Evolutionary conservation across 1,140 invertebrate genomes (phyloP).

Genomic region (Lamellibrachia luymesi): DNA sequence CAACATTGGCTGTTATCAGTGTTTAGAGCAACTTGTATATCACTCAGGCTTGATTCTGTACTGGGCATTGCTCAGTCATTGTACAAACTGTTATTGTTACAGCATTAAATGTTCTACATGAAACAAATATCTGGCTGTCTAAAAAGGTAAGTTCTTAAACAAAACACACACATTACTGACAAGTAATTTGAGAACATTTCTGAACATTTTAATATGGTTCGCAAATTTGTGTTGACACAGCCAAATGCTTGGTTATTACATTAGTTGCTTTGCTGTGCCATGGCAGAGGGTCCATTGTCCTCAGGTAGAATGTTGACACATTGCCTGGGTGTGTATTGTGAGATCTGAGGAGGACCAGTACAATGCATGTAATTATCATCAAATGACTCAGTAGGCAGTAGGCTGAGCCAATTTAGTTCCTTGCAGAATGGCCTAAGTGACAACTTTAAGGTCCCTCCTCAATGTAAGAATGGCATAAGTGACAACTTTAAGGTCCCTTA

Average conservation of each 20-base stretch:
- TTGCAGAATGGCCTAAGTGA: not conserved
- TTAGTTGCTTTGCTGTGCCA: not conserved
- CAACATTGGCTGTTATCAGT: not conserved
- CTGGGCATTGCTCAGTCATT: not conserved
- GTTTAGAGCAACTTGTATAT: not conserved
- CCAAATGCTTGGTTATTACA: not conserved
- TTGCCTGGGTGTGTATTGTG: not conserved
- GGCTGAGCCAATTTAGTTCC: not conserved
- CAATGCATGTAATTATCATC: not conserved
- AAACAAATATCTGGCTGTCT: too few species aligned
- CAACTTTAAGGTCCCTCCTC: not conserved
- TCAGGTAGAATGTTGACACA: not conserved
- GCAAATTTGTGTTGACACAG: not conserved
- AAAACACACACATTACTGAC: too few species aligned
- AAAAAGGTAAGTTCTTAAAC: too few species aligned
- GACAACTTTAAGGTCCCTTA: too few species aligned
- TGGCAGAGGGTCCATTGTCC: not conserved
- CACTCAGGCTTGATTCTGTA: not conserved
- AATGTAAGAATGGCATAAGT: too few species aligned
- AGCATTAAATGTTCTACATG: not conserved
- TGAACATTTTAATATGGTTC: too few species aligned
- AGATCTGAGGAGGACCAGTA: not conserved
- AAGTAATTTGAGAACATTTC: too few species aligned
- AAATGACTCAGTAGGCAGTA: not conserved
- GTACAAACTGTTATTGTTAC: not conserved